phyloP scores from a whole-genome alignment of 37 sponge, comb jelly and placozoan species.

The Crambe crambe region DNA sequence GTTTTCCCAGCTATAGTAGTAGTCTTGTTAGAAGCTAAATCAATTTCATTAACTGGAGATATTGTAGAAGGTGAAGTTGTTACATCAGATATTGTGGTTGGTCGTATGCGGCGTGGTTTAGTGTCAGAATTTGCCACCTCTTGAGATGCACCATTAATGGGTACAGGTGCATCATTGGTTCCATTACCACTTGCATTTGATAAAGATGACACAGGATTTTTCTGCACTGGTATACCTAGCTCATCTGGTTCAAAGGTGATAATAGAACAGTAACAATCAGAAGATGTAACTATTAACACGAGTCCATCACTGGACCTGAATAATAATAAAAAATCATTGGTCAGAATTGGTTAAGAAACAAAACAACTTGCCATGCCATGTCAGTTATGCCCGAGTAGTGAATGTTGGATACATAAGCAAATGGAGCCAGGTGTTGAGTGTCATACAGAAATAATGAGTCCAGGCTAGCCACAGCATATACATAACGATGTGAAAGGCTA shows the following conservation, averaged over 20 bases:
- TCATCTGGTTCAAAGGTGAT: conserved; percentile 82
- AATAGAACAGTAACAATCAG: conserved; percentile 94
- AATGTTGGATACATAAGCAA: conserved; percentile 79
- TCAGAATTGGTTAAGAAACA: too few species aligned
- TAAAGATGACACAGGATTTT: conserved; percentile 16
- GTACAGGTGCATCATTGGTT: not conserved
- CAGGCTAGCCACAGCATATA: conserved; percentile 93
- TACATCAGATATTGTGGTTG: conserved; percentile 2
- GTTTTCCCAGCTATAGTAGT: not conserved
- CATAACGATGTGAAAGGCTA: conserved; percentile 93
- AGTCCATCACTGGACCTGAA: conserved; percentile 91
- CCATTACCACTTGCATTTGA: not conserved
- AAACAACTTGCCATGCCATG: conserved; percentile 79
- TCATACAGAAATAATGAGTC: conserved; percentile 87
- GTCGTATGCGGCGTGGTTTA: conserved; percentile 31
- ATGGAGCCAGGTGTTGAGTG: conserved; percentile 85
- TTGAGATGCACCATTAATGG: not conserved
- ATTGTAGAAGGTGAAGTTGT: not conserved
- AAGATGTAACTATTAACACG: conserved; percentile 78
- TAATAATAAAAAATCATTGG: not conserved
- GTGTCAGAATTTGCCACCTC: not conserved
- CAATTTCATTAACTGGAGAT: not conserved
- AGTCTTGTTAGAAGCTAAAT: not conserved
- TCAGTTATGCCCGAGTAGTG: conserved; percentile 97
- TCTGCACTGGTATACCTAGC: conserved; percentile 59